Conservation (phyloP, 2,888 invertebrate genomes). For the Orchesellides sinensis region DNA sequence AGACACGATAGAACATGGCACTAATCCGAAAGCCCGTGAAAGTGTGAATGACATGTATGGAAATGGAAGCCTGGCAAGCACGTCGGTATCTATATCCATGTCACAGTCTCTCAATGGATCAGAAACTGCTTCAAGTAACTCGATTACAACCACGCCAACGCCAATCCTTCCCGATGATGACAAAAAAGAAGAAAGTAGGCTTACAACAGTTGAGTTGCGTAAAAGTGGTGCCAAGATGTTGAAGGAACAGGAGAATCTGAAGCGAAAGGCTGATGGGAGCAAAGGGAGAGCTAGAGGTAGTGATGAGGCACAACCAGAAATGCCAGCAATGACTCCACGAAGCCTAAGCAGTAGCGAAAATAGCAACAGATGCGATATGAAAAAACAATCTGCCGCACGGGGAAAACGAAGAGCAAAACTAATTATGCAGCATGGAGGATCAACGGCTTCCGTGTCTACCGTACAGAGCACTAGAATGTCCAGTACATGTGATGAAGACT, state of each 20-base stretch:
- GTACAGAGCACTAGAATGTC: constrained; percentile 60
- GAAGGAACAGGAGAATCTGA: constrained; percentile 72
- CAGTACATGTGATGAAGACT: constrained; percentile 57
- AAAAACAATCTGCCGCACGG: constrained; percentile 3
- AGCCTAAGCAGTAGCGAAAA: constrained; percentile 44
- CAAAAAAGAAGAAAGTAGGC: background rate
- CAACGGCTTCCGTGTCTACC: constrained; percentile 67
- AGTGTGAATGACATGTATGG: constrained; percentile 58
- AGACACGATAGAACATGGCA: constrained; percentile 26
- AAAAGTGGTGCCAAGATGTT: constrained; percentile 65
- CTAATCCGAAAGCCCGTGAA: constrained; percentile 47
- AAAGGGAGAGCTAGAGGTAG: constrained; percentile 2
- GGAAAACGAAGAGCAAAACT: constrained; percentile 30
- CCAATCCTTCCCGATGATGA: constrained; percentile 12
- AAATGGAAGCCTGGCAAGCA: constrained; percentile 59
- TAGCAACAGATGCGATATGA: constrained; percentile 37
- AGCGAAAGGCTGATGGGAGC: constrained; percentile 60
- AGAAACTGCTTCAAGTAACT: constrained; percentile 45
- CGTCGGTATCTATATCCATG: constrained; percentile 65
- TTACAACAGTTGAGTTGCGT: constrained; percentile 29
- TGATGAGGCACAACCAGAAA: background rate
- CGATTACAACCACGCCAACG: constrained; percentile 34
- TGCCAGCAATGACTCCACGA: constrained; percentile 2
- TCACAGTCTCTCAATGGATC: constrained; percentile 67
- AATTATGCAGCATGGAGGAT: constrained; percentile 53